phyloP scores from a whole-genome alignment of 2,113 vertebrate species.

The Forbesichthys papilliferus region DNA sequence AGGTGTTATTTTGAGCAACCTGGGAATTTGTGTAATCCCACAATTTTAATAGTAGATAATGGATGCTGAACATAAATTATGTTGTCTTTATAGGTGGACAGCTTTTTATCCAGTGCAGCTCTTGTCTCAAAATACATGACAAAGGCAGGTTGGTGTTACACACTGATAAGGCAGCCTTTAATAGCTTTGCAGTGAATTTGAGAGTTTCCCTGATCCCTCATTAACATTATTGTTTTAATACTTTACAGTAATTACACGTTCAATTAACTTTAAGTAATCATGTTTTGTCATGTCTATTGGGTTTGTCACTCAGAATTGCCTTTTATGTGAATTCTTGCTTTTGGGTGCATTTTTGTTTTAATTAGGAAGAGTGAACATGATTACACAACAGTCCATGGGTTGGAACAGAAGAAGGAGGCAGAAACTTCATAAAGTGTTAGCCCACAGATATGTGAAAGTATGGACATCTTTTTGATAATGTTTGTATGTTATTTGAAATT shows the following conservation, averaged over 20 bases:
- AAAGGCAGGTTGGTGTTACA: constrained; percentile 6
- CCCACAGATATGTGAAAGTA: not conserved
- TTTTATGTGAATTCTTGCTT: not conserved
- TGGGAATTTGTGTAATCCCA: not conserved
- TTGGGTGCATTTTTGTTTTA: no score
- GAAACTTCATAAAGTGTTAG: no score
- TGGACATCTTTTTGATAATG: not conserved
- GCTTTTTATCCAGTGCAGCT: not conserved
- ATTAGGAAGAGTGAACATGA: no score
- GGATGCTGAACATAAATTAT: not conserved
- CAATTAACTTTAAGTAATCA: no score
- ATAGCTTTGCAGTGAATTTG: not conserved
- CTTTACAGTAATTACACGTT: no score
- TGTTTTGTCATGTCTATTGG: not conserved
- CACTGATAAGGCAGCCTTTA: not conserved
- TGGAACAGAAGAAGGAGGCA: no score
- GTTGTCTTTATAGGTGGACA: not conserved
- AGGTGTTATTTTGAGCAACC: not conserved
- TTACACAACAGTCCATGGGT: no score
- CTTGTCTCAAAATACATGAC: not conserved
- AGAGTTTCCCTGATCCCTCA: not conserved
- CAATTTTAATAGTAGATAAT: not conserved
- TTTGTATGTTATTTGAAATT: no score
- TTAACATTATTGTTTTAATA: no score
- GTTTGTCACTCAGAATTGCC: not conserved